Evolutionary conservation across 1,140 invertebrate species (phyloP), one percentile per base, ranked within the genome.

Genomic region (Euborellia annulipes): DNA sequence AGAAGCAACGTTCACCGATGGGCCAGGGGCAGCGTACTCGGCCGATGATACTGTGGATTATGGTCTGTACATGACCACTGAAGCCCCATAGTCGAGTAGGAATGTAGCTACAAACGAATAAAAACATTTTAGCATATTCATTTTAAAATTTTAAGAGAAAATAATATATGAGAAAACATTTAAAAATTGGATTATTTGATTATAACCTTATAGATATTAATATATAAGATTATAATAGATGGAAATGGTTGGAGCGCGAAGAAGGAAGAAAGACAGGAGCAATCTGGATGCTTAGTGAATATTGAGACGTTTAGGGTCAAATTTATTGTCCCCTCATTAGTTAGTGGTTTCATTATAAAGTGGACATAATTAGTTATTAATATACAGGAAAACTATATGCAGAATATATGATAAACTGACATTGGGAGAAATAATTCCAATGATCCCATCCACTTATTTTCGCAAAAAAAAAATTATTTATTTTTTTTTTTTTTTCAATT

Each of bases 81-180:
- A 88, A 89, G 37, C 90, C 90, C 89, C 89, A 94, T 54, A 94
- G 58, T 48, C 83, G 67, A n/a, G 88, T 86, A 37, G 90, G 88
- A 51, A 81, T 69, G 61, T 91, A 94, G 36, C 89, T 94, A 63
- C 36, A 78, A 71, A 46, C 51, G 55, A 56, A 52, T n/a, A n/a
- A n/a, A n/a, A n/a, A n/a, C n/a, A n/a, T n/a, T n/a, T n/a, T n/a
- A n/a, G n/a, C n/a, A 53, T 55, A 36, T 48, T 34, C 32, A n/a
- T 34, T 34, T 34, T 34, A 34, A n/a, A 34, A 34, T 9, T 34
- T 34, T 9, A 34, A 34, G 9, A 9, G 9, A 9, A n/a, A 9
- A 9, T 34, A n/a, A 9, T 34, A 34, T 34, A 34, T 14, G 14
- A n/a, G 14, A n/a, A 9, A 34, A 34, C n/a, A n/a, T 34, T 34